These are phyloP conservation scores for Epiblema foenella DNA, from an alignment of 2,888 invertebrate species.

Conservation along the genomic window DNA sequence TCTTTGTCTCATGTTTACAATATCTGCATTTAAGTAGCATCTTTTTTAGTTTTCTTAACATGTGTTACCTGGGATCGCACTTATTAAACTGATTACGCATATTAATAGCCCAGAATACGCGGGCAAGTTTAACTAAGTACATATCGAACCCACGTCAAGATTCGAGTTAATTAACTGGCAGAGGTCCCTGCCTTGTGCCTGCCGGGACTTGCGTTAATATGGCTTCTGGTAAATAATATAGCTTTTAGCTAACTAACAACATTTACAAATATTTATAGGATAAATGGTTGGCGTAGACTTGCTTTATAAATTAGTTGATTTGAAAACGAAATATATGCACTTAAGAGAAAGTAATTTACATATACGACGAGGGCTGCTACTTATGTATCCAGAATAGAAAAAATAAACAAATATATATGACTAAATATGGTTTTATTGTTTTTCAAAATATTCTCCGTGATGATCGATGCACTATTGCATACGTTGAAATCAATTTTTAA, in stretches of 20 bases:
- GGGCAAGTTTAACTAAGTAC: constrained; percentile 42
- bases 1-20: background rate
- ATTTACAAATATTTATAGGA: background rate
- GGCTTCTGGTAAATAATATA: constrained; percentile 48
- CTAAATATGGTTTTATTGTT: no score
- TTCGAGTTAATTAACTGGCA: constrained; percentile 54
- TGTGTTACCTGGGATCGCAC: background rate
- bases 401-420: no score
- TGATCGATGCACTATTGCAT: no score
- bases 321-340: no score
- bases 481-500: no score
- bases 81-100: constrained; percentile 26
- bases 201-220: constrained; percentile 50
- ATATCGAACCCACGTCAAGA: constrained; percentile 56
- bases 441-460: no score
- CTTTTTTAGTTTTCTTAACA: background rate
- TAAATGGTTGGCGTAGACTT: background rate
- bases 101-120: constrained; percentile 28
- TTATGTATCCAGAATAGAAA: no score
- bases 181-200: constrained; percentile 49
- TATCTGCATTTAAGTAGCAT: background rate
- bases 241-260: constrained; percentile 35
- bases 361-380: no score
- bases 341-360: no score
- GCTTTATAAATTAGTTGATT: no score